These are phyloP conservation scores for Meandrusa payeni DNA, from an alignment of 2,888 invertebrate species.

Conservation along the genomic window DNA sequence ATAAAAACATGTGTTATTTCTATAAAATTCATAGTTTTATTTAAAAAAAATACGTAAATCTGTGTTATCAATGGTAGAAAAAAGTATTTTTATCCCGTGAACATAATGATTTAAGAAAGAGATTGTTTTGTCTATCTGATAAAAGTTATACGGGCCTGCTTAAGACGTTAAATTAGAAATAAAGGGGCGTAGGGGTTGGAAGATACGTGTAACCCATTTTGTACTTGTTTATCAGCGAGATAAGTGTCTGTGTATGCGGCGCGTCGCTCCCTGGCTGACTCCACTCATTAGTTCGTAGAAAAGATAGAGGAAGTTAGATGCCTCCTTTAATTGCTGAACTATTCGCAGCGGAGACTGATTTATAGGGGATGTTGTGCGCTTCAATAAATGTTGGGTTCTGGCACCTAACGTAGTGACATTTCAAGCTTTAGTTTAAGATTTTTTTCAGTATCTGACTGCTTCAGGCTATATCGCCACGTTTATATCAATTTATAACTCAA, in stretches of 20 bases:
- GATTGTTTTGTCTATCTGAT: slow-evolving; percentile 56
- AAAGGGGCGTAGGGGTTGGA: slow-evolving; percentile 57
- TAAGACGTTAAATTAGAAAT: slow-evolving; percentile 65
- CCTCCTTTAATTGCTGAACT: slow-evolving; percentile 67
- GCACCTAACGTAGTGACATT: slow-evolving; percentile 21
- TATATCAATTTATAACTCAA: too few relatives aligned
- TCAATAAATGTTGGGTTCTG: slow-evolving; percentile 33
- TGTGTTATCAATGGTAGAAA: too few relatives aligned
- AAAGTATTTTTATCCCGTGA: too few relatives aligned
- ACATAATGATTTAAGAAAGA: too few relatives aligned
- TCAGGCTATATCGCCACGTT: too few relatives aligned
- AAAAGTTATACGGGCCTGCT: slow-evolving; percentile 60
- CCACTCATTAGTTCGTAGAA: slow-evolving; percentile 64
- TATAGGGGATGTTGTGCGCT: slow-evolving; percentile 44
- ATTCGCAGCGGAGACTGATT: slow-evolving; percentile 51
- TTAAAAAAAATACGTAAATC: too few relatives aligned
- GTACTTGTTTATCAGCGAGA: slow-evolving; percentile 74
- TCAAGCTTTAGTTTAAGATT: too few relatives aligned
- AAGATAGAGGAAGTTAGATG: slow-evolving; percentile 61
- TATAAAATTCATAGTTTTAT: too few relatives aligned
- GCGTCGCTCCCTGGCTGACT: slow-evolving; percentile 50
- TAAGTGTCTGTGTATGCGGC: slow-evolving; percentile 60
- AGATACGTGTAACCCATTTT: slow-evolving; percentile 69
- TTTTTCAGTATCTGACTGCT: too few relatives aligned
- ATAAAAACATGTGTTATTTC: slow-evolving; percentile 1